Evolutionary conservation across 2,797 vertebrate genomes (phyloP).

Genomic region (Fundulus diaphanus): DNA sequence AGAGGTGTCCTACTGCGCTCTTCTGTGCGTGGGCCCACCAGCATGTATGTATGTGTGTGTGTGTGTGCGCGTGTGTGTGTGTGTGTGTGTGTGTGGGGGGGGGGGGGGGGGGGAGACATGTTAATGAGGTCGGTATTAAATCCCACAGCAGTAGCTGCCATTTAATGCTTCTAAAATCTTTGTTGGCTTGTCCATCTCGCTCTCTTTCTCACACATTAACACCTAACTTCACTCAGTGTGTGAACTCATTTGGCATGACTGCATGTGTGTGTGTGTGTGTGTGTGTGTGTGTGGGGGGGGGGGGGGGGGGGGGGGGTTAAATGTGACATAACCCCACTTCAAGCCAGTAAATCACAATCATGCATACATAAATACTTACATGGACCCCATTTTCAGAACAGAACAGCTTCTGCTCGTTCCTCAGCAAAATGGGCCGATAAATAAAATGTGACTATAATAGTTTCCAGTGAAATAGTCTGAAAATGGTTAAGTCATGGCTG

Average conservation of each 20-base stretch:
- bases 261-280: too few relatives aligned
- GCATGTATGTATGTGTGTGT: constrained; percentile 34
- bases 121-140: constrained; percentile 78
- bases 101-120: too few relatives aligned
- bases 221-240: constrained; percentile 26
- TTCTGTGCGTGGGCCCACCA: constrained; percentile 66
- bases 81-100: too few relatives aligned
- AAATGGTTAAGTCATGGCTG: too few relatives aligned
- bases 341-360: constrained; percentile 11
- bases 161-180: constrained; percentile 43
- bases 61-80: constrained; percentile 27
- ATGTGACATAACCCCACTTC: background rate
- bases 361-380: too few relatives aligned
- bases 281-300: too few relatives aligned
- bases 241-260: constrained; percentile 15
- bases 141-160: constrained; percentile 67
- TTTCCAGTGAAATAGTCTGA: too few relatives aligned
- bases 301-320: background rate
- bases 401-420: background rate
- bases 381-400: too few relatives aligned
- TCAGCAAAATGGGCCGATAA: too few relatives aligned
- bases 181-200: constrained; percentile 8
- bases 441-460: too few relatives aligned
- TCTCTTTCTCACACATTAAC: constrained; percentile 14
- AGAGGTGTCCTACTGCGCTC: constrained; percentile 68